These are phyloP conservation scores for Reinhardtius hippoglossoides DNA, from an alignment of 2,113 vertebrate species.

Conservation along the genomic window DNA sequence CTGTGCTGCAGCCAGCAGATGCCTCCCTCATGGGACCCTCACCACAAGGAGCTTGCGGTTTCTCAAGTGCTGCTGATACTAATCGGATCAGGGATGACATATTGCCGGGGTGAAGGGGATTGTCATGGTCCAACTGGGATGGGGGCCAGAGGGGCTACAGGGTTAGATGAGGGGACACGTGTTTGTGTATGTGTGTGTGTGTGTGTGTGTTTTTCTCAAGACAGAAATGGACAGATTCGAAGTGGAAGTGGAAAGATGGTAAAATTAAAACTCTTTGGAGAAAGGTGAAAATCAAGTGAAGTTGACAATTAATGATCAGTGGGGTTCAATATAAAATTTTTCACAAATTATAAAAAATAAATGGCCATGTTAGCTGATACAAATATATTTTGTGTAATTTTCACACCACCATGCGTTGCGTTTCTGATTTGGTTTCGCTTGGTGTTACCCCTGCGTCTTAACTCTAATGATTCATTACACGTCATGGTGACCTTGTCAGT, in stretches of 20 bases:
- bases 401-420: too few relatives aligned
- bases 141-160: slow-evolving; percentile 35
- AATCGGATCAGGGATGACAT: slow-evolving; percentile 92
- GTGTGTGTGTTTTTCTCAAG: slow-evolving; percentile 12
- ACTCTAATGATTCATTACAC: not conserved
- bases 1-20: slow-evolving; percentile 68
- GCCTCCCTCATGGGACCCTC: slow-evolving; percentile 69
- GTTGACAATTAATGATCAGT: not conserved
- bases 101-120: slow-evolving; percentile 87
- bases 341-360: not conserved
- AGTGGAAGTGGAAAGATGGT: slow-evolving; percentile 3
- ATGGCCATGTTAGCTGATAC: not conserved
- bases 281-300: not conserved
- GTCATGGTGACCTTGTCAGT: not conserved
- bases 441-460: too few relatives aligned
- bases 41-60: slow-evolving; percentile 74
- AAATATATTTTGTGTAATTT: not conserved
- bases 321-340: slow-evolving; percentile 2
- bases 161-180: slow-evolving; percentile 32
- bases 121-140: slow-evolving; percentile 82
- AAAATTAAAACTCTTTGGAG: not conserved
- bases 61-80: slow-evolving; percentile 91
- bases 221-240: slow-evolving; percentile 14
- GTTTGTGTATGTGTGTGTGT: slow-evolving; percentile 20
- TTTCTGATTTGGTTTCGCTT: not conserved